phyloP scores from a whole-genome alignment of 2,113 vertebrate species.

The Gobiocypris rarus region DNA sequence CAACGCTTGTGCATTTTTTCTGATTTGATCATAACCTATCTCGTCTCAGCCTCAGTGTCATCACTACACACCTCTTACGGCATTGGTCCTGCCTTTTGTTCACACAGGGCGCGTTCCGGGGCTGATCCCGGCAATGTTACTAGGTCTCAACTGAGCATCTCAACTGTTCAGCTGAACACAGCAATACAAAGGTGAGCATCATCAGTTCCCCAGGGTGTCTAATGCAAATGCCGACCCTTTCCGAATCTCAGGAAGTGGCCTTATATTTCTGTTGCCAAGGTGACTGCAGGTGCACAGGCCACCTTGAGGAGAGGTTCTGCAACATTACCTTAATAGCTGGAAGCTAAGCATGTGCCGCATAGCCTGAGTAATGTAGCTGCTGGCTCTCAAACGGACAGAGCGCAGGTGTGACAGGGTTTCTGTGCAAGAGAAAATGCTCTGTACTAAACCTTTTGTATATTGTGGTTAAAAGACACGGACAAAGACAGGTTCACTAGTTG shows the following conservation, averaged over 20 bases:
- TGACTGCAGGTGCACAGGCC: slow-evolving; percentile 15
- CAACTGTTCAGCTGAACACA: slow-evolving; percentile 20
- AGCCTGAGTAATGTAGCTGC: slow-evolving; percentile 7
- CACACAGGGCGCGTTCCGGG: too few species aligned
- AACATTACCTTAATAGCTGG: slow-evolving; percentile 39
- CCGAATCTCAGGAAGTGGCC: background rate
- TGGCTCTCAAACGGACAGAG: slow-evolving; percentile 10
- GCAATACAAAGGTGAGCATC: background rate
- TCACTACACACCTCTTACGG: too few species aligned
- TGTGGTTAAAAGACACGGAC: background rate
- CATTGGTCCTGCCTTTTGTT: too few species aligned
- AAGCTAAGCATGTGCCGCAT: slow-evolving; percentile 11
- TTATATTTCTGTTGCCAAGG: slow-evolving; percentile 38
- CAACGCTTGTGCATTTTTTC: too few species aligned
- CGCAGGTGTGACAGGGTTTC: background rate
- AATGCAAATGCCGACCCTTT: background rate
- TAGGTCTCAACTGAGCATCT: background rate
- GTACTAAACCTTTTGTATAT: background rate
- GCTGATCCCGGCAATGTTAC: too few species aligned
- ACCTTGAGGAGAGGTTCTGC: slow-evolving; percentile 37
- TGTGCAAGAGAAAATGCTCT: background rate
- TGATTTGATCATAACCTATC: too few species aligned
- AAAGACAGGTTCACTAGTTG: background rate
- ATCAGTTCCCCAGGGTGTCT: background rate
- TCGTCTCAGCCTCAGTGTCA: too few species aligned